Conservation (phyloP, 2,113 vertebrate species). For the Recurvirostra avosetta region DNA sequence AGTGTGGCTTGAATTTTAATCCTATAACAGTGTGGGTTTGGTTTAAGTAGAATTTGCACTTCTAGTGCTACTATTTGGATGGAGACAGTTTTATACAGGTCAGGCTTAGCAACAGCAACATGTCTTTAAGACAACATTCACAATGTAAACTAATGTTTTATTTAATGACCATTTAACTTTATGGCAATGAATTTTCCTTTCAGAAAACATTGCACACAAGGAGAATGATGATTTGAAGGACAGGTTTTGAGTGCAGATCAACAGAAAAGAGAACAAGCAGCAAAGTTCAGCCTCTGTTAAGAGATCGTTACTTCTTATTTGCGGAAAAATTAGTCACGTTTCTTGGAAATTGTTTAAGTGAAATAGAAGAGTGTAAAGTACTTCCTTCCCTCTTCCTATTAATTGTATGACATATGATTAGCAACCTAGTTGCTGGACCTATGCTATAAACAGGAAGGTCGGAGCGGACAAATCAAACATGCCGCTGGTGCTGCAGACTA, state of each 20-base stretch:
- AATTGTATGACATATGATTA: neutral
- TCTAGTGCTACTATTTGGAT: neutral
- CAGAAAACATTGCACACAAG: neutral
- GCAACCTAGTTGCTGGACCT: neutral
- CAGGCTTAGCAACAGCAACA: neutral
- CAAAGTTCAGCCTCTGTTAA: neutral
- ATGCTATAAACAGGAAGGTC: neutral
- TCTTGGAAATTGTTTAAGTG: neutral
- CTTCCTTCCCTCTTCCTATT: neutral
- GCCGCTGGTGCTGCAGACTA: neutral
- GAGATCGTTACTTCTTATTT: neutral
- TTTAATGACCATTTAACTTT: neutral
- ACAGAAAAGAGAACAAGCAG: neutral
- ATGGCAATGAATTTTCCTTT: neutral
- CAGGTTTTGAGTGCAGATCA: neutral
- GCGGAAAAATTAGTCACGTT: neutral
- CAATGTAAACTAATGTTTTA: neutral
- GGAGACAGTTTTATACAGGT: neutral
- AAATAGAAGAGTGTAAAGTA: neutral
- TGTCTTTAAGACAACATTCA: neutral
- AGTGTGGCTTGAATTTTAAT: neutral
- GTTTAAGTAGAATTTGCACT: neutral
- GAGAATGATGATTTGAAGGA: neutral
- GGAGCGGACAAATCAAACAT: neutral
- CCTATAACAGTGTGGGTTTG: neutral